Evolutionary conservation across 2,888 invertebrate genomes (phyloP).

Genomic region (Melanophora roralis): DNA sequence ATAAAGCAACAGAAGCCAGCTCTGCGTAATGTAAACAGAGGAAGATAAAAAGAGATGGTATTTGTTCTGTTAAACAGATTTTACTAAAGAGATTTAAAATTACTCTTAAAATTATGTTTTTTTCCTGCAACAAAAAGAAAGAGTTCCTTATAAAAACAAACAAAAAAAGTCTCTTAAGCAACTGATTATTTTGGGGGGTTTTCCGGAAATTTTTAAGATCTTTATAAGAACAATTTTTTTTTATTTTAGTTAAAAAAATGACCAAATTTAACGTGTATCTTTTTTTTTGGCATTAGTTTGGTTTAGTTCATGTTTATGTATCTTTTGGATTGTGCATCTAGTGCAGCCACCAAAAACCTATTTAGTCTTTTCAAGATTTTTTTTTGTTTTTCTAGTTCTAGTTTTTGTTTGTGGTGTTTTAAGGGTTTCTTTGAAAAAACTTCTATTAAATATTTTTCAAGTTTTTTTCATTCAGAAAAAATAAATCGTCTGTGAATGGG

Average conservation of each 20-base stretch:
- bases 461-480: constrained; percentile 4
- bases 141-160: too few relatives aligned
- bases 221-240: constrained; percentile 12
- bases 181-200: not conserved
- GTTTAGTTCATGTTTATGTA: not conserved
- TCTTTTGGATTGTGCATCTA: constrained; percentile 34
- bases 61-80: too few relatives aligned
- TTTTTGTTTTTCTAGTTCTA: not conserved
- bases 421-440: constrained; percentile 11
- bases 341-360: too few relatives aligned
- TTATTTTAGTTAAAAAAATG: constrained; percentile 37
- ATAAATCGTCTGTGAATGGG: constrained; percentile 54
- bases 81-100: too few relatives aligned
- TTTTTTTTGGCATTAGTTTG: not conserved
- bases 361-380: not conserved
- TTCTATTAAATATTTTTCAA: constrained; percentile 11
- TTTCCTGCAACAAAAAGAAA: too few relatives aligned
- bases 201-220: constrained; percentile 27
- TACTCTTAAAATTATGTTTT: too few relatives aligned
- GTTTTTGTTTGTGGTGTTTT: constrained; percentile 10
- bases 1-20: not conserved
- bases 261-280: constrained; percentile 43
- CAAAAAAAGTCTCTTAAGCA: constrained; percentile 1
- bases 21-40: not conserved
- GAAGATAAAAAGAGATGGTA: too few relatives aligned